phyloP scores from a whole-genome alignment of 2,113 vertebrate genomes.

The Oncorhynchus tshawytscha region DNA sequence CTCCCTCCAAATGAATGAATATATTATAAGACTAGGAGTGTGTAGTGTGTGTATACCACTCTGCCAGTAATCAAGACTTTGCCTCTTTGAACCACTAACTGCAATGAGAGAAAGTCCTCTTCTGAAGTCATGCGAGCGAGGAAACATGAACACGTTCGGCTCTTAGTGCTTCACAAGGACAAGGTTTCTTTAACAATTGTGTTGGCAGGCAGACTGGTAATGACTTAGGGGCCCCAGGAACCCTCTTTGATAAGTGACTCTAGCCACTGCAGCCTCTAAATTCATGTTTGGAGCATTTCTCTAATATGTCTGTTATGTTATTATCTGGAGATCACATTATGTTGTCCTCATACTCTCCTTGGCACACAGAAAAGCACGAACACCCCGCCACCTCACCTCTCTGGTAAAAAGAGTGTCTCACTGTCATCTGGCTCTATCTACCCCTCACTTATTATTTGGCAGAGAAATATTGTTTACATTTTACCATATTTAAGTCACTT shows the following conservation, averaged over 20 bases:
- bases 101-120: neutral
- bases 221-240: constrained; percentile 28
- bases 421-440: neutral
- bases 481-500: no score
- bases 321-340: constrained; percentile 41
- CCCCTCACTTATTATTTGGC: no score
- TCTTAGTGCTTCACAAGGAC: constrained; percentile 11
- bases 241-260: constrained; percentile 45
- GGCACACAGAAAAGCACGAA: constrained; percentile 9
- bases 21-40: no score
- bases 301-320: constrained; percentile 6
- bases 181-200: constrained; percentile 23
- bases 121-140: constrained; percentile 13
- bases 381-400: neutral
- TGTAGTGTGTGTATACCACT: no score
- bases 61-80: neutral
- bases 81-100: neutral
- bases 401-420: neutral
- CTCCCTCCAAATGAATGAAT: no score
- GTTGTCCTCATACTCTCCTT: constrained; percentile 16
- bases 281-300: constrained; percentile 30
- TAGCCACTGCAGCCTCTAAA: constrained; percentile 24
- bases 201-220: constrained; percentile 38
- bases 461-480: no score
- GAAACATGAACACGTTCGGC: constrained; percentile 23